Percentiles rank a stretch among this genome's conserved stretches.
phyloP scores from a whole-genome alignment of 1,140 invertebrate genomes.

The Brachionus koreanus region DNA sequence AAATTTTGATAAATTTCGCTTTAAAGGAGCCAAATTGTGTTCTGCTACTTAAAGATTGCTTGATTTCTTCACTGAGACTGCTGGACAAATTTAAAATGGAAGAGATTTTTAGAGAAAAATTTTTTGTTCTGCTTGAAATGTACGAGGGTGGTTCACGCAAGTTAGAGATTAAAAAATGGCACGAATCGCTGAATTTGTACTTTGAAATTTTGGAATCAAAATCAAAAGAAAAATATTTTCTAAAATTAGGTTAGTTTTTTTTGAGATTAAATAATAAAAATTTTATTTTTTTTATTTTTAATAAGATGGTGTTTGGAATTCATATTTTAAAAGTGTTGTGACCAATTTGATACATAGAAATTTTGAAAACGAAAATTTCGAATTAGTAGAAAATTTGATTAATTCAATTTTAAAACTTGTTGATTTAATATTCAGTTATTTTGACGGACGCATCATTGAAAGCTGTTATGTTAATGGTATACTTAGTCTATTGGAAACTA shows the following conservation, averaged over 20 bases:
- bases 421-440: slow-evolving; percentile 20
- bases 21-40: background rate
- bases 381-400: background rate
- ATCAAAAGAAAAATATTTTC: background rate
- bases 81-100: slow-evolving; percentile 8
- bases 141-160: background rate
- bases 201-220: background rate
- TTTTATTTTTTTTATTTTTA: background rate
- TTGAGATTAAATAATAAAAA: background rate
- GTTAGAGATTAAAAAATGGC: background rate
- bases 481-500: background rate
- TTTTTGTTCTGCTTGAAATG: background rate
- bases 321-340: background rate
- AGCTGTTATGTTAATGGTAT: background rate
- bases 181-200: background rate
- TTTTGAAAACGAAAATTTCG: background rate
- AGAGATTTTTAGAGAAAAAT: background rate
- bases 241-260: background rate
- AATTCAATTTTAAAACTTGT: background rate
- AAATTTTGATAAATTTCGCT: background rate
- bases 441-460: background rate
- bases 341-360: background rate
- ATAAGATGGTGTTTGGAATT: background rate
- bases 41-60: background rate
- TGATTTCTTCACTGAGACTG: background rate